Evolutionary conservation across 2,113 vertebrate genomes (phyloP).

Genomic region (Nipponia nippon): DNA sequence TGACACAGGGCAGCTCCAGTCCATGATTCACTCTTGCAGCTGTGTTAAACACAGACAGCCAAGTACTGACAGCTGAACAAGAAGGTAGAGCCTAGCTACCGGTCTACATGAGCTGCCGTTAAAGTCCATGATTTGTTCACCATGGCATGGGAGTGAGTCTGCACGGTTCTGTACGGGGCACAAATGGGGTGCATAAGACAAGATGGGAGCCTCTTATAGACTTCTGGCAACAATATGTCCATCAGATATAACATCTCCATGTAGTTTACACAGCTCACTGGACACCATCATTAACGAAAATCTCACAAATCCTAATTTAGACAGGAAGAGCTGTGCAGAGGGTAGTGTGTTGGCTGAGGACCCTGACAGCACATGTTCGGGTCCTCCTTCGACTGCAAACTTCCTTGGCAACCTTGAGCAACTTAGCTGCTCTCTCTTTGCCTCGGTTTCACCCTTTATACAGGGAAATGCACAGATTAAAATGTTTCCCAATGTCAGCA

Average conservation of each 20-base stretch:
- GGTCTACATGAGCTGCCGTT: rapidly evolving
- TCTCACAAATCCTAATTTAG: neutral
- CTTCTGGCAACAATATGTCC: neutral
- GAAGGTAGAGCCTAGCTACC: neutral
- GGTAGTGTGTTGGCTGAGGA: neutral
- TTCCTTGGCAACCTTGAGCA: neutral
- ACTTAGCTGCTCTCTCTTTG: neutral
- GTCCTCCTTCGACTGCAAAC: neutral
- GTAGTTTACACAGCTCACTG: neutral
- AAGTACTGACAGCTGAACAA: neutral
- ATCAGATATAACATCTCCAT: neutral
- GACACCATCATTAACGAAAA: rapidly evolving
- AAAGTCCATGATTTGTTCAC: rapidly evolving
- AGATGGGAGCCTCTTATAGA: neutral
- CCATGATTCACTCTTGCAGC: neutral
- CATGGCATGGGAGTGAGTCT: rapidly evolving
- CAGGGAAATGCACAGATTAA: neutral
- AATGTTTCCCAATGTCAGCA: neutral
- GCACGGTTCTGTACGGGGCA: neutral
- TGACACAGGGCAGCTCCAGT: neutral
- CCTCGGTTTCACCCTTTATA: neutral
- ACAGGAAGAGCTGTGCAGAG: neutral
- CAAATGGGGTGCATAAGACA: rapidly evolving
- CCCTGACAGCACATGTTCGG: neutral
- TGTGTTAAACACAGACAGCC: neutral